Evolutionary conservation across 1,140 invertebrate genomes (phyloP), one percentile per base, ranked within the genome.

Genomic region (Piezodorus guildinii): DNA sequence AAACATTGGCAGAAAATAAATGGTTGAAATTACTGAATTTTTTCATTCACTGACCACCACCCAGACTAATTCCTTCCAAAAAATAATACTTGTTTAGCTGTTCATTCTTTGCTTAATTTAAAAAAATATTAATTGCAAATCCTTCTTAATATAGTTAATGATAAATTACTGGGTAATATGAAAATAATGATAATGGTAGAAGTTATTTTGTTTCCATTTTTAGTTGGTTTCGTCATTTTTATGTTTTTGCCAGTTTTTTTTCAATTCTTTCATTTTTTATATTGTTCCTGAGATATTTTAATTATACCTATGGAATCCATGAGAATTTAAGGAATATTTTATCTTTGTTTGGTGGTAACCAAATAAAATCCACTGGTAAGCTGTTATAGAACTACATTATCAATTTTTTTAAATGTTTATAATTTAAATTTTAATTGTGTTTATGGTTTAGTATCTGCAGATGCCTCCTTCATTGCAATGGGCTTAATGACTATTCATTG

Each of bases 151-250:
- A n/a, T n/a, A n/a, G n/a, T n/a, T n/a, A n/a, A n/a, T n/a, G n/a
- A n/a, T n/a, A n/a, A n/a, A n/a, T n/a, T n/a, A n/a, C n/a, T n/a
- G n/a, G n/a, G n/a, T n/a, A n/a, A n/a, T n/a, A n/a, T n/a, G n/a
- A n/a, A n/a, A n/a, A n/a, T n/a, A n/a, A n/a, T n/a, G n/a, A n/a
- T n/a, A n/a, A n/a, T n/a, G n/a, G n/a, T n/a, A n/a, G n/a, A n/a
- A n/a, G n/a, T n/a, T n/a, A n/a, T 19, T 34, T 21, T 17, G n/a
- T 52, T 25, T 16, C 64, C 9, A 52, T 43, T 65, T 68, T 72
- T 66, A 79, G 78, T 51, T 85, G 81, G 76, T 90, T 87, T 69
- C 78, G 73, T 69, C 87, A 90, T 74, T 89, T 88, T 70, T 90
- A 90, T 70, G 62, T 81, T 6, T 82, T 85, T 69, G 80, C 84